Percentiles rank a stretch among this genome's conserved stretches.
Evolutionary conservation across 2,113 vertebrate genomes (phyloP).

Genomic region (Scartelaos histophorus): DNA sequence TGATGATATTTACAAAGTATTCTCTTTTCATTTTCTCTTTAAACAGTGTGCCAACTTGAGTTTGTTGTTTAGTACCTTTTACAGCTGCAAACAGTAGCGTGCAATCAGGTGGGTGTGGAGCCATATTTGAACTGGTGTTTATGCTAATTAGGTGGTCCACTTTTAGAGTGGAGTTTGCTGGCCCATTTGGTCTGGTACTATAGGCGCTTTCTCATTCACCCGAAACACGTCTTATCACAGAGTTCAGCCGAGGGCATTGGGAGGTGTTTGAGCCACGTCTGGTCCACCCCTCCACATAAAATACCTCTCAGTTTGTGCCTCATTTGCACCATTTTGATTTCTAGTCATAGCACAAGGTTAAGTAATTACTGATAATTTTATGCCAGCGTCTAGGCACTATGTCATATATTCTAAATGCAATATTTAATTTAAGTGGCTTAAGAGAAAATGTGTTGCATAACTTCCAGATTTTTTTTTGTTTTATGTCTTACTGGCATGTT

Average conservation of each 20-base stretch:
- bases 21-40: neutral
- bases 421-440: neutral
- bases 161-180: constrained; percentile 7
- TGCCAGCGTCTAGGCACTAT: neutral
- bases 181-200: neutral
- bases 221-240: constrained; percentile 11
- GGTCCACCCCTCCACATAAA: neutral
- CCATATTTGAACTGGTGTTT: neutral
- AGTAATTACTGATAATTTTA: neutral
- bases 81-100: neutral
- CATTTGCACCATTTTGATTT: constrained; percentile 14
- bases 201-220: neutral
- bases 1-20: neutral
- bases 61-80: constrained; percentile 1
- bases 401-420: neutral
- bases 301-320: neutral
- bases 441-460: neutral
- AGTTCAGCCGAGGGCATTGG: neutral
- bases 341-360: neutral
- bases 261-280: neutral
- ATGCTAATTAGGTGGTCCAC: constrained; percentile 12
- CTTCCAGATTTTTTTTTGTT: neutral
- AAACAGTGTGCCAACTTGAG: neutral
- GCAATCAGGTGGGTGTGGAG: neutral
- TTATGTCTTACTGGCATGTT: neutral